Base-by-base conservation (phyloP, 2,888 invertebrate species). In the Gibbula magus region DNA sequence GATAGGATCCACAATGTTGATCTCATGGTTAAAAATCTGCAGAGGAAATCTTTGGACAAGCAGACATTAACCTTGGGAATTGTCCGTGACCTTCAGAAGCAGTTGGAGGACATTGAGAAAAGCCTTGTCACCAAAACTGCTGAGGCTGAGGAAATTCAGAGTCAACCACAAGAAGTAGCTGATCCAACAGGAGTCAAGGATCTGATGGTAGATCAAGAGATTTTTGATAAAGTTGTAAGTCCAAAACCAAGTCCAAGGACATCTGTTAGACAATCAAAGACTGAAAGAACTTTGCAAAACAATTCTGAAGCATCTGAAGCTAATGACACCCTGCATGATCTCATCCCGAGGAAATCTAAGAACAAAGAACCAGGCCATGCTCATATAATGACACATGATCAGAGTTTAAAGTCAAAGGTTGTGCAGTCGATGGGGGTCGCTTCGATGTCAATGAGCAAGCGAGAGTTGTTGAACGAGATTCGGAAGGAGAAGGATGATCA, bases 401-500 rank as follows among this genome's bases (percentile, higher is more conserved):
- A 16, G 22, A 54, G 18, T 32, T 54, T 16, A 32, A 73, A 53
- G 66, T 54, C 39, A 61, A 67, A 39, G 35, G 54, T 39, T 18
- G 22, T 29, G 10, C 54, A 13, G 53, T 10, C 32, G 4, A 22
- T 13, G n/a, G 32, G 78, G 52, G 75, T 75, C 20, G 54, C 54
- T 18, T 78, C 81, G 16, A 75, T 82, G 78, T 84, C 87, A 1
- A 87, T 88, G 87, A 89, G 86, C 79, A 90, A 89, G 75, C 81
- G 84, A 51, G 88, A 88, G 54, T 75, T 89, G 18, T 77, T 88
- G 54, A 84, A 87, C 52, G 88, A 89, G 76, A 87, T 90, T 75
- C 85, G 88, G 39, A 87, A 88, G 54, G 89, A 91, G 79, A 89
- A 88, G 70, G 87, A 88, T 70, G 84, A 87, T 39, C 88, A 90